Evolutionary conservation across 2,113 vertebrate species (phyloP), one percentile per base, ranked within the genome.

Genomic region (Plestiodon gilberti): DNA sequence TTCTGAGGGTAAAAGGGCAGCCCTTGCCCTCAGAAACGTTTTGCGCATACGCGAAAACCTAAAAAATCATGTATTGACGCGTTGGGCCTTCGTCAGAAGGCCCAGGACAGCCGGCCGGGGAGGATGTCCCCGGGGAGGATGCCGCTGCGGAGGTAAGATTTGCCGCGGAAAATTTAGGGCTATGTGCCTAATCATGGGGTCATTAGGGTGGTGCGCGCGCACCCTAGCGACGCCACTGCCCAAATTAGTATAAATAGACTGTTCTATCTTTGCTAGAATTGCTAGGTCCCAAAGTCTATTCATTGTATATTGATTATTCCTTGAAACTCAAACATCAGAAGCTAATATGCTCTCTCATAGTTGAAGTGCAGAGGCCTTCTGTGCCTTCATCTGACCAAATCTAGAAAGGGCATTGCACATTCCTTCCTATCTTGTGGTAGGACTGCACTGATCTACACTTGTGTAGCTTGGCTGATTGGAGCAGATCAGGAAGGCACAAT

Each of bases 371-470:
- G 30, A 33, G 43, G 25, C 25, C 7, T 55, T 76, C 25, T 33
- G 67, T 30, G 15, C 43, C 40, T 59, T 59, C 18, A 22, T 59
- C 59, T 74, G 57, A 62, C 10, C 33, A 61, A 43, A 0, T 85
- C 18, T 89, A 30, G 0, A 22, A 9, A 38, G 55, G 74, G 33
- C 65, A 20, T 80, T 75, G 22, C 18, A 67, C 6, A 64, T 62
- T 67, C 78, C 11, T 43, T 43, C 18, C 55, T 61, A 57, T 76
- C 20, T 69, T 78, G 7, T 74, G 35, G 28, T 48, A 7, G 11
- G 70, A 6, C 78, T 75, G 80, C 85, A 87, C 10, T 78, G n/a
- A 40, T 23, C 3, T 75, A 78, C 85, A 87, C 10, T 78, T 22
- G 30, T 33, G 2, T 55, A 57, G 23, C 25, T 76, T 77, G 57